Percentiles rank a stretch among this genome's conserved stretches.
Evolutionary conservation across 2,888 invertebrate species (phyloP).

Genomic region (Stenchaetothrips biformis): DNA sequence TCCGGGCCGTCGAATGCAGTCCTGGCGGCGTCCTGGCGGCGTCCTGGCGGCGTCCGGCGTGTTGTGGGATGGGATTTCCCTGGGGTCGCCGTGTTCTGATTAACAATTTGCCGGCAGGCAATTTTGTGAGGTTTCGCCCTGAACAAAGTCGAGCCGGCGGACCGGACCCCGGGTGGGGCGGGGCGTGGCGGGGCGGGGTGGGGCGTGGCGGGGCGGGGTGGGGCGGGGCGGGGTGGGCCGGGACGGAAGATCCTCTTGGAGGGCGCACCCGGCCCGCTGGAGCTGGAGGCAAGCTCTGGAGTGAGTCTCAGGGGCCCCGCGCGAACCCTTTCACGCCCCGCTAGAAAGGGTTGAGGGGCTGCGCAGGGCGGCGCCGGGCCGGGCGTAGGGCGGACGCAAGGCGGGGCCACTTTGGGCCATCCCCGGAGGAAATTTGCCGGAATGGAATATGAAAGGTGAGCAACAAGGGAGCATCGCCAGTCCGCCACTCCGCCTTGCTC

Average conservation of each 20-base stretch:
- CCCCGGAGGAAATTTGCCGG: constrained; percentile 22
- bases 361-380: neutral
- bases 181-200: neutral
- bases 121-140: constrained; percentile 19
- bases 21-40: too few relatives aligned
- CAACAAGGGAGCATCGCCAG: neutral
- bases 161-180: neutral
- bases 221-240: too few relatives aligned
- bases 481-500: neutral
- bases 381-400: neutral
- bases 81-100: neutral
- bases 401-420: constrained; percentile 12
- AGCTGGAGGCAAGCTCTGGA: neutral
- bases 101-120: constrained; percentile 24
- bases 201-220: neutral
- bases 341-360: neutral
- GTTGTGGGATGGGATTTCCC: constrained; percentile 6
- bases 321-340: constrained; percentile 10
- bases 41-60: neutral
- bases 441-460: constrained; percentile 25
- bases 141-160: constrained; percentile 3
- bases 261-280: neutral
- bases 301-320: neutral
- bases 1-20: too few relatives aligned
- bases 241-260: neutral